Evolutionary conservation across 2,113 vertebrate species (phyloP).

Genomic region (Mormoops blainvillei): DNA sequence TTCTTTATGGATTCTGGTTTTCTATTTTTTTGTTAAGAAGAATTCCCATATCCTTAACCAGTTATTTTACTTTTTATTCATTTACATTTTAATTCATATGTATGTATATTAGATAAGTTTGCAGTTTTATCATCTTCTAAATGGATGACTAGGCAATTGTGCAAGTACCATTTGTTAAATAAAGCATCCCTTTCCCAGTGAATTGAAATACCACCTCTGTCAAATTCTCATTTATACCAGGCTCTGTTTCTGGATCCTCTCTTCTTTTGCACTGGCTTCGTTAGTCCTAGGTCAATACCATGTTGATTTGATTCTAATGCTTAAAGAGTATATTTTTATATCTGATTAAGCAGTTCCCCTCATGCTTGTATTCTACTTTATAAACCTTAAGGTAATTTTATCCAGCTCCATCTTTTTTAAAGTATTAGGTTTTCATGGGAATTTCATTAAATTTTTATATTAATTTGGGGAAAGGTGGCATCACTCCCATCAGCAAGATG

Average conservation of each 20-base stretch:
- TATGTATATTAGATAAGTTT: not conserved
- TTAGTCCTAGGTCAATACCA: not conserved
- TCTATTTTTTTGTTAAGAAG: not conserved
- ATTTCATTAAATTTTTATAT: not conserved
- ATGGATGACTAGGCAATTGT: not conserved
- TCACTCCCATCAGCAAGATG: not conserved
- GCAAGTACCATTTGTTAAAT: not conserved
- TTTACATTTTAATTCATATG: not conserved
- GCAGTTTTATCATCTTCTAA: not conserved
- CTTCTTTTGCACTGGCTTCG: not conserved
- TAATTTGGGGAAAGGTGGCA: not conserved
- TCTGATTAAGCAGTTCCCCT: not conserved
- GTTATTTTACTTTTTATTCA: not conserved
- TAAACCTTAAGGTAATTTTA: conserved; percentile 6
- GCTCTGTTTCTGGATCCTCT: not conserved
- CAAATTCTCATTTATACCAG: not conserved
- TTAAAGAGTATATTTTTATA: not conserved
- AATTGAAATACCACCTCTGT: not conserved
- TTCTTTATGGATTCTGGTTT: not conserved
- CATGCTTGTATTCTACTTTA: not conserved
- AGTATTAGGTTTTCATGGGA: not conserved
- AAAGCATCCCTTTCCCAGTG: not conserved
- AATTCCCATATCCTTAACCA: not conserved
- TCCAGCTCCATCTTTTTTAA: not conserved
- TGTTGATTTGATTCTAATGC: not conserved